Conservation (phyloP, 2,888 invertebrate genomes). For the Drosophila hawaiiensis region DNA sequence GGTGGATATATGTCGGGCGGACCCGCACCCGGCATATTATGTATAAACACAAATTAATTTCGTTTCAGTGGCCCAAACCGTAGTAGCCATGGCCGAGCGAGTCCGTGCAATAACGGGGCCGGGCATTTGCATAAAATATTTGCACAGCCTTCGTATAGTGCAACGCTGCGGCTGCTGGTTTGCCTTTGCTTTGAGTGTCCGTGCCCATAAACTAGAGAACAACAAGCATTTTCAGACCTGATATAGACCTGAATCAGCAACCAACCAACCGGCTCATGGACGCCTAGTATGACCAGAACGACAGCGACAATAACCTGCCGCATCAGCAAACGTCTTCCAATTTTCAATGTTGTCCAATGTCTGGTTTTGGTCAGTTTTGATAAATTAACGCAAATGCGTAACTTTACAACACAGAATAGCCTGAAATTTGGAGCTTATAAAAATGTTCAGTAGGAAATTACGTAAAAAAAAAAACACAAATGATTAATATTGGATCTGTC, state of each 20-base stretch:
- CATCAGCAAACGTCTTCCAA: constrained; percentile 76
- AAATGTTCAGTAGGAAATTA: not conserved
- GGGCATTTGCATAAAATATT: constrained; percentile 84
- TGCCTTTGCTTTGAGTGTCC: constrained; percentile 66
- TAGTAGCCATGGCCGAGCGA: constrained; percentile 67
- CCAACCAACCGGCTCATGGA: constrained; percentile 5
- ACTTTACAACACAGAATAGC: not conserved
- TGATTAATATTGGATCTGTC: not conserved
- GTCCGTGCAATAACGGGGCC: constrained; percentile 70
- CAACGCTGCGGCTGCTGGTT: constrained; percentile 62
- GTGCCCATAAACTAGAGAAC: constrained; percentile 78
- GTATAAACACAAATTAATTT: constrained; percentile 83
- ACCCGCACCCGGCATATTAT: constrained; percentile 74
- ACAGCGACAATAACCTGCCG: constrained; percentile 60
- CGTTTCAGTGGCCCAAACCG: constrained; percentile 80
- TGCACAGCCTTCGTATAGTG: constrained; percentile 80
- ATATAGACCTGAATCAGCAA: constrained; percentile 75
- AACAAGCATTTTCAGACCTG: constrained; percentile 64
- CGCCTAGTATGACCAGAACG: not conserved
- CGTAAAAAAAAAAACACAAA: not conserved
- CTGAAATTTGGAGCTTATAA: not conserved
- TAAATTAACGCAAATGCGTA: constrained; percentile 66
- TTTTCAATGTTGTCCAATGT: constrained; percentile 55
- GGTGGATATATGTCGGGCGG: constrained; percentile 33
- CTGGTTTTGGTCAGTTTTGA: constrained; percentile 63